Base-by-base conservation (phyloP, 2,113 vertebrate species). In the Parotia lawesii region DNA sequence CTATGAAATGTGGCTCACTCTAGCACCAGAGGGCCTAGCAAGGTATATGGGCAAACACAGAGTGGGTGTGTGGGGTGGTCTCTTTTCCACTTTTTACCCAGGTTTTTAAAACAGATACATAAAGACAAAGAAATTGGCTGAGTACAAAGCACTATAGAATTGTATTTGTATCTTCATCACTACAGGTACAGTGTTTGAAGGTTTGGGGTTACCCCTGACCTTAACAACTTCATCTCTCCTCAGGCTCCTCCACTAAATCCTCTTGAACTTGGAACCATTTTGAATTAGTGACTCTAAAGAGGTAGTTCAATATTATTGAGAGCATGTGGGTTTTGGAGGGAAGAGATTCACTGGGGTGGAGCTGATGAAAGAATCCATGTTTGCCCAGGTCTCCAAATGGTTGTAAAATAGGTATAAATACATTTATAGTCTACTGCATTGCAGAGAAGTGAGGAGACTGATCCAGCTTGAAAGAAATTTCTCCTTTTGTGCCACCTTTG, bases 41-140 rank as follows among this genome's bases (percentile, higher is more conserved):
- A 83, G 31, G 21, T 40, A 70, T 31, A 35, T 38, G 42, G 44
- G 21, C 76, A 89, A 69, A 76, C 69, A 62, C 9, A 42, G 42
- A 40, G 20, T n/a, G 28, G 28, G 25, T 0, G 0, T 62, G n/a
- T 21, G 51, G 35, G 16, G 17, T 62, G 42, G 17, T 67, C 27
- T 90, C 42, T 62, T 80, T 56, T 54, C 58, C 6, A 23, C 31
- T 94, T 87, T 16, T 1, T 29, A 37, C 73, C 9, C 25, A n/a
- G 19, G 21, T 61, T 75, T 93, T 78, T 45, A 74, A 75, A 89
- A 51, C 9, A 66, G 53, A 70, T 66, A 16, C 22, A 12, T 47
- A 65, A 75, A 51, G n/a, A 56, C 2, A 8, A 42, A 77, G 53
- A 78, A 69, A 61, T 21, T 45, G 28, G 7, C 28, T 2, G 5